Evolutionary conservation across 2,797 vertebrate species (phyloP).

Genomic region (Hipposideros larvatus): DNA sequence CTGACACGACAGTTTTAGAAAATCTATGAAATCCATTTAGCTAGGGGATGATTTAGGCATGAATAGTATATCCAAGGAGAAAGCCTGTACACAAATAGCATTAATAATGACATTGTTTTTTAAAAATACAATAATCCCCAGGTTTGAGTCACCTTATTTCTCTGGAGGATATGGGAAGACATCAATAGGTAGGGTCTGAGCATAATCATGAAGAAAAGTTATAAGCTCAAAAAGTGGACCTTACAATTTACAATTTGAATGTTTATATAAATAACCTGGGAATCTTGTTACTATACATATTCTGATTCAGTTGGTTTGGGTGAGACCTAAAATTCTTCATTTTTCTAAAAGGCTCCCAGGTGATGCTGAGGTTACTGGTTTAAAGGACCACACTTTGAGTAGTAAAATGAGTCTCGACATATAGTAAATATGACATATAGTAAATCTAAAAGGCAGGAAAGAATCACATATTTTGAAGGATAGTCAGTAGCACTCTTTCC

Average conservation of each 20-base stretch:
- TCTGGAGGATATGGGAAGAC: background rate
- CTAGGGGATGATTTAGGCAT: background rate
- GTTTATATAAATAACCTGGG: background rate
- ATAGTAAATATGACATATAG: background rate
- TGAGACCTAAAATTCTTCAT: background rate
- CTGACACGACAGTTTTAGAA: background rate
- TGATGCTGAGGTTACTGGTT: background rate
- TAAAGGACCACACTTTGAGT: background rate
- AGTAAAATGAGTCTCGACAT: background rate
- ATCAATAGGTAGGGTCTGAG: background rate
- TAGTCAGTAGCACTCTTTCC: background rate
- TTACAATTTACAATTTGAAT: constrained; percentile 13
- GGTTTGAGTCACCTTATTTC: background rate
- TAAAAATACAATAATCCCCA: background rate
- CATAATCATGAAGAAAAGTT: background rate
- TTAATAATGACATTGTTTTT: background rate
- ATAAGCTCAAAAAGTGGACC: background rate
- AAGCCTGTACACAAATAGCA: background rate
- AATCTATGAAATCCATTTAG: background rate
- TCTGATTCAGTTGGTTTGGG: background rate
- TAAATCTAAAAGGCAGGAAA: background rate
- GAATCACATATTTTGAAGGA: background rate
- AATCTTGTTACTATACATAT: background rate
- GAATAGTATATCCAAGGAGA: background rate
- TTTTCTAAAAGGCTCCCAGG: background rate